phyloP scores from a whole-genome alignment of 2,888 invertebrate genomes.

The Osedax fenrisi region DNA sequence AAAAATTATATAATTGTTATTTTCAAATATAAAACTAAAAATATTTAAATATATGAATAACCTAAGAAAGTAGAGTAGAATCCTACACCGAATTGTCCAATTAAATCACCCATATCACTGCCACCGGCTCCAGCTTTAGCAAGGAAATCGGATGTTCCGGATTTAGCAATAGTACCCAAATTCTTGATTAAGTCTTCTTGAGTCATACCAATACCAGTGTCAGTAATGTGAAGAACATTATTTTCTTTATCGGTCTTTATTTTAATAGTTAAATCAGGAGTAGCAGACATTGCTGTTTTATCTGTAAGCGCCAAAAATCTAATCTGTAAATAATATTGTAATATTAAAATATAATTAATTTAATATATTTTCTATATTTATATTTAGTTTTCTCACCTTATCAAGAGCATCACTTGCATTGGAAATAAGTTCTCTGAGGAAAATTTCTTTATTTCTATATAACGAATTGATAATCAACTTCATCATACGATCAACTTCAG shows the following conservation, averaged over 20 bases:
- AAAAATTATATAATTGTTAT: constrained; percentile 19
- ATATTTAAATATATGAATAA: constrained; percentile 29
- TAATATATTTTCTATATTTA: neutral
- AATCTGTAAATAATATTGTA: too few relatives aligned
- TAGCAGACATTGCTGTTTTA: constrained; percentile 64
- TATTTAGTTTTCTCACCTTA: constrained; percentile 53
- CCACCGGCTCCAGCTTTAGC: constrained; percentile 62
- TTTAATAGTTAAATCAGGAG: constrained; percentile 72
- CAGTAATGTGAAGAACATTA: constrained; percentile 79
- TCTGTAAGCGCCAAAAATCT: constrained; percentile 81
- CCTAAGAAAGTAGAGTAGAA: constrained; percentile 89
- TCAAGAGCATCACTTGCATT: constrained; percentile 98
- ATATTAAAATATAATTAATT: too few relatives aligned
- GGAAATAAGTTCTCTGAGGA: constrained; percentile 89
- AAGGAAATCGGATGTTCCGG: constrained; percentile 88
- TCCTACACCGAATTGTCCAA: constrained; percentile 98
- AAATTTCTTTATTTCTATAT: constrained; percentile 97
- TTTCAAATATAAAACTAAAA: constrained; percentile 20
- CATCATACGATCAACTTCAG: constrained; percentile 99
- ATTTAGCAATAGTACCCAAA: constrained; percentile 93
- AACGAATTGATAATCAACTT: constrained; percentile 98
- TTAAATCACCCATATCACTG: constrained; percentile 80
- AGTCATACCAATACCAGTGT: constrained; percentile 96
- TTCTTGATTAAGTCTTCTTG: constrained; percentile 81
- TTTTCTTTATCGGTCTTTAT: constrained; percentile 84